Conservation (phyloP, 2,888 invertebrate species). For the Mesorhabditis spiculigera region DNA sequence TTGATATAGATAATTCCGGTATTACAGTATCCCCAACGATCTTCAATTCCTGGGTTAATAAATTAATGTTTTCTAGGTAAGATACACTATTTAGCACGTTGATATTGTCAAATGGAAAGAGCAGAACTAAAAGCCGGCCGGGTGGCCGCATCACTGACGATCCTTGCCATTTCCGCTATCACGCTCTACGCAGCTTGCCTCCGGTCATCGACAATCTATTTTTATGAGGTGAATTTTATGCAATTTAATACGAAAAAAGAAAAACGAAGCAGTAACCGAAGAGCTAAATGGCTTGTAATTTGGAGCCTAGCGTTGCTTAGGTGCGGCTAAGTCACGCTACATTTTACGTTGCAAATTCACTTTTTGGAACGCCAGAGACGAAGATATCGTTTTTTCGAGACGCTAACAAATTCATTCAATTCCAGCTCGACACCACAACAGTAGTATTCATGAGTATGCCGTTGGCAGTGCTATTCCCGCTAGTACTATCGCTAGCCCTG, state of each 20-base stretch:
- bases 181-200: constrained; percentile 33
- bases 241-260: too few species aligned
- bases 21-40: too few species aligned
- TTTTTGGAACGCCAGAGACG: too few species aligned
- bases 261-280: too few species aligned
- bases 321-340: not conserved
- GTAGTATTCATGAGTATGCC: constrained; percentile 31
- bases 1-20: too few species aligned
- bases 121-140: constrained; percentile 15
- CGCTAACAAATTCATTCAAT: not conserved
- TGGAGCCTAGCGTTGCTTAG: not conserved
- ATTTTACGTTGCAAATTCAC: not conserved
- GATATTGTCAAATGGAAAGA: too few species aligned
- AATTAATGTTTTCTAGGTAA: too few species aligned
- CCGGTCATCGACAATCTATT: constrained; percentile 39
- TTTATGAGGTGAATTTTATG: constrained; percentile 32
- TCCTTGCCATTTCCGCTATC: constrained; percentile 24
- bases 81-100: too few species aligned
- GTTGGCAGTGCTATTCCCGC: constrained; percentile 30
- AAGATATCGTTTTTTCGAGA: too few species aligned
- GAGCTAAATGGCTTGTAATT: too few species aligned
- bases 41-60: too few species aligned
- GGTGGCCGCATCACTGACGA: constrained; percentile 26
- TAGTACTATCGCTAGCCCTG: constrained; percentile 29
- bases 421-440: constrained; percentile 31